Conservation (phyloP, 2,113 vertebrate species). For the Myanophis thanlyinensis region DNA sequence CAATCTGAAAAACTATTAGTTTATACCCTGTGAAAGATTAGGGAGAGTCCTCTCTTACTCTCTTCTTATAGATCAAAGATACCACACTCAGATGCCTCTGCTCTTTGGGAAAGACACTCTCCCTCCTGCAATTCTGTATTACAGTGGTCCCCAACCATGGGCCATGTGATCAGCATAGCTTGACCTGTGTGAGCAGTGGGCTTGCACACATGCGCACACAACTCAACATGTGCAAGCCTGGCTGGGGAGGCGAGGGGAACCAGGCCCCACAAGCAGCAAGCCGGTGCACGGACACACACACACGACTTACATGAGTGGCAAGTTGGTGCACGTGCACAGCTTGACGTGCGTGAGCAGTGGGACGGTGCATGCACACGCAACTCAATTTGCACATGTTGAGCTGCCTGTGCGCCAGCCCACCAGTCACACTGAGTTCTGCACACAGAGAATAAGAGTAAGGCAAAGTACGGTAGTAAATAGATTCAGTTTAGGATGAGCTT, state of each 20-base stretch:
- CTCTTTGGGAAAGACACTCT: neutral
- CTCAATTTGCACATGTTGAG: neutral
- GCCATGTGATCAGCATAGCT: neutral
- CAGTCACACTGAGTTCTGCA: neutral
- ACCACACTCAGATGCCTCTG: neutral
- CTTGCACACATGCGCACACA: neutral
- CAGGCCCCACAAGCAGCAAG: too few species aligned
- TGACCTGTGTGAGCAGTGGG: neutral
- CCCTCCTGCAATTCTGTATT: neutral
- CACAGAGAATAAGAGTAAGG: conserved; percentile 32
- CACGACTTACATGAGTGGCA: too few species aligned
- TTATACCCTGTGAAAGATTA: too few species aligned
- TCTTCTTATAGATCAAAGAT: neutral
- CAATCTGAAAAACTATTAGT: neutral
- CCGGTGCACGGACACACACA: too few species aligned
- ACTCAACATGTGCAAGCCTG: neutral
- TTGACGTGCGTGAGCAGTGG: rapidly evolving
- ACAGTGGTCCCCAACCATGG: neutral
- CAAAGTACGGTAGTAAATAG: conserved; percentile 6
- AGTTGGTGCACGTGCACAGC: neutral
- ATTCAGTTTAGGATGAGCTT: neutral
- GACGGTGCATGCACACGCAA: neutral
- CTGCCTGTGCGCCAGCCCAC: neutral
- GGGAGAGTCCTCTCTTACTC: too few species aligned
- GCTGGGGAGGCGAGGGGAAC: too few species aligned